Evolutionary conservation across 2,888 invertebrate genomes (phyloP).

Genomic region (Agrochola lychnidis): DNA sequence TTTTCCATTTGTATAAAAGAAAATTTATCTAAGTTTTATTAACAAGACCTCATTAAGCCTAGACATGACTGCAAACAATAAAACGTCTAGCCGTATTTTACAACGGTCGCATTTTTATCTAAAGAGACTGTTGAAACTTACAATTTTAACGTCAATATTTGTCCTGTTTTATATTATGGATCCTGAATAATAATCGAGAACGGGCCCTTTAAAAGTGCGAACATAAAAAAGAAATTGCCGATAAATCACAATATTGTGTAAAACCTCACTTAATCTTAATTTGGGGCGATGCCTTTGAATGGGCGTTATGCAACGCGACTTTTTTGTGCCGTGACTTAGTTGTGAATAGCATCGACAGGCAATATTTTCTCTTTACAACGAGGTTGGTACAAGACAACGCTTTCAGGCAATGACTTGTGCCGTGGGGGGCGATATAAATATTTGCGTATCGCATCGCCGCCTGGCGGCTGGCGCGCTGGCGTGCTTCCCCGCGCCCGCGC

Average conservation of each 20-base stretch:
- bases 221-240: constrained; percentile 63
- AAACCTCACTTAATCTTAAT: constrained; percentile 79
- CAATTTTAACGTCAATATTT: constrained; percentile 40
- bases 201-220: constrained; percentile 51
- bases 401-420: constrained; percentile 87
- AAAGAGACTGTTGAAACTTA: constrained; percentile 26
- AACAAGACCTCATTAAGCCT: constrained; percentile 58
- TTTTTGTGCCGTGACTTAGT: constrained; percentile 78
- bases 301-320: constrained; percentile 72
- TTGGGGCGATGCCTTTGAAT: constrained; percentile 69
- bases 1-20: constrained; percentile 55
- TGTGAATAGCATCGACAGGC: constrained; percentile 83
- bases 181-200: constrained; percentile 49
- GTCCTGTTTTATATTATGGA: constrained; percentile 36
- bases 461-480: constrained; percentile 67
- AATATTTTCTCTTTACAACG: constrained; percentile 83
- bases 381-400: constrained; percentile 86
- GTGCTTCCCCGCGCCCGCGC: constrained; percentile 64
- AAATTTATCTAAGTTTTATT: constrained; percentile 38
- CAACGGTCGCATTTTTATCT: constrained; percentile 35
- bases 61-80: constrained; percentile 62
- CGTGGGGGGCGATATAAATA: constrained; percentile 81
- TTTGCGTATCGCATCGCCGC: constrained; percentile 83
- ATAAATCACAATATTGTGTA: constrained; percentile 71
- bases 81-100: constrained; percentile 32